A percentile compares a stretch with the other conserved stretches of the same genome.
These are phyloP conservation scores for Isoperla grammatica DNA, from an alignment of 2,888 invertebrate genomes.

Conservation along the genomic window DNA sequence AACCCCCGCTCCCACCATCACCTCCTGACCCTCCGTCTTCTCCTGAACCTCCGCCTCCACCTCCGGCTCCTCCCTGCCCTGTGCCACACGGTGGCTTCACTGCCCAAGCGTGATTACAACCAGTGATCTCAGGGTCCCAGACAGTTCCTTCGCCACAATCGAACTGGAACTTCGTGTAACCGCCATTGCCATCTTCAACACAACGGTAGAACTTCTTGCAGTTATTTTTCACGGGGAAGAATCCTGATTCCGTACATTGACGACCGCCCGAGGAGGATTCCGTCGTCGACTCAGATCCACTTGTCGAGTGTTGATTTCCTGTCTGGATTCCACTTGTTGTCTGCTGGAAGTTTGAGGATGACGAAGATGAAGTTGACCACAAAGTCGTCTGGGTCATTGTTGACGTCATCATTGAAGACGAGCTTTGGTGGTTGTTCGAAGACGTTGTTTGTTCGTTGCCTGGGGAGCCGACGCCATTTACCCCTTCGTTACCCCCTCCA, in stretches of 20 bases:
- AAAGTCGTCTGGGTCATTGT: too few species aligned
- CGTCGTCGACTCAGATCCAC: not conserved
- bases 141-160: constrained; percentile 69
- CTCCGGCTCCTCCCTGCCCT: constrained; percentile 28
- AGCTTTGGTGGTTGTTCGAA: not conserved
- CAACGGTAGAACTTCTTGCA: constrained; percentile 65
- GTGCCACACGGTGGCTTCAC: constrained; percentile 39
- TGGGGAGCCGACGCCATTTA: constrained; percentile 20
- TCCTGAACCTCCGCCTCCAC: constrained; percentile 20
- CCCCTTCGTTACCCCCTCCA: constrained; percentile 27
- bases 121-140: constrained; percentile 62
- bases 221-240: constrained; percentile 53
- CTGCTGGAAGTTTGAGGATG: constrained; percentile 13
- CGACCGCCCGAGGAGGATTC: not conserved
- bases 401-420: too few species aligned
- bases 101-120: constrained; percentile 67
- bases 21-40: constrained; percentile 19
- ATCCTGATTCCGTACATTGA: constrained; percentile 55
- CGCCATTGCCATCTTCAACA: constrained; percentile 54
- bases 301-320: constrained; percentile 19
- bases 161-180: constrained; percentile 62
- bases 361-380: too few species aligned
- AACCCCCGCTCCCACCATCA: constrained; percentile 27
- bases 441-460: not conserved
- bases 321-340: not conserved